phyloP scores from a whole-genome alignment of 2,113 vertebrate genomes.

The Psephotus haematonotus region DNA sequence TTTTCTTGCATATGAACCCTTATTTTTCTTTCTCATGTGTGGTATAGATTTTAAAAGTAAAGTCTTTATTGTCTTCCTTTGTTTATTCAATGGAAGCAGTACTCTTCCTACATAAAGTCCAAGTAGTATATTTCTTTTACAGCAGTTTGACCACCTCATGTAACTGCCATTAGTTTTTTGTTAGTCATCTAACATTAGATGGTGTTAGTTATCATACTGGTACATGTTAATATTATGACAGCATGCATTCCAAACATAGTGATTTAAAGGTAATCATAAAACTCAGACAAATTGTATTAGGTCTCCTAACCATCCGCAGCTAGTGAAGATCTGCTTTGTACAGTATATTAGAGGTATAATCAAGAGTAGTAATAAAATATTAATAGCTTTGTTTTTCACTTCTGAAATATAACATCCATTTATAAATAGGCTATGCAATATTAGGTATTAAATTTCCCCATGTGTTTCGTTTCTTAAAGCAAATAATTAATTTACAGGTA shows the following conservation, averaged over 20 bases:
- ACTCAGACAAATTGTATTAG: background rate
- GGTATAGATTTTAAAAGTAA: background rate
- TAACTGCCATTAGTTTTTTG: background rate
- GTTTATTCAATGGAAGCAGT: background rate
- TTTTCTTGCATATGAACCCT: background rate
- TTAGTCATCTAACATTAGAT: background rate
- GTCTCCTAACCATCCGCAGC: background rate
- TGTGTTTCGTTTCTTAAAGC: conserved; percentile 17
- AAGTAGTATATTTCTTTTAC: background rate
- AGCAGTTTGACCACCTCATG: background rate
- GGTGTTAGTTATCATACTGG: background rate
- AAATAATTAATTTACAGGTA: background rate
- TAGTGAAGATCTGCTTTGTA: background rate
- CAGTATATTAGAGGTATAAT: background rate
- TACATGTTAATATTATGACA: background rate
- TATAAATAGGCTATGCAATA: background rate
- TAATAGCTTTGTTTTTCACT: conserved; percentile 25
- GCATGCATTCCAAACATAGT: background rate
- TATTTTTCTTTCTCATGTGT: background rate
- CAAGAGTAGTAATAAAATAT: conserved; percentile 2
- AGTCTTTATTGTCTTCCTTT: background rate
- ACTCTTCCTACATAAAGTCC: background rate
- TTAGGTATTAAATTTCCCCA: background rate
- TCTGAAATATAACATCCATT: background rate
- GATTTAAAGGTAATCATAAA: background rate